phyloP scores from a whole-genome alignment of 2,113 vertebrate genomes.

The Oostethus manadensis region DNA sequence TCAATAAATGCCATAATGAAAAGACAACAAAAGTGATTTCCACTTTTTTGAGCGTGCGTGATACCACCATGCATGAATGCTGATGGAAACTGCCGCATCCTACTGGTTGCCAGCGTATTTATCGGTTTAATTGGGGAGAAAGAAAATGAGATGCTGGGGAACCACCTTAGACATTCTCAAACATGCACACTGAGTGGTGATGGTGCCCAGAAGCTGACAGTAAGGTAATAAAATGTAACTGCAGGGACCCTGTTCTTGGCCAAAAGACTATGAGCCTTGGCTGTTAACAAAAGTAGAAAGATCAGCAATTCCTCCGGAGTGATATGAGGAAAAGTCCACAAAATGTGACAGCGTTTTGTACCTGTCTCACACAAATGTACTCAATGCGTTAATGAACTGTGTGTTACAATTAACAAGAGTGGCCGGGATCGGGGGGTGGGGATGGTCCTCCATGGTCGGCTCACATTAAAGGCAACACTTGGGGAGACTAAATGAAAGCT shows the following conservation, averaged over 20 bases:
- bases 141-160: too few species aligned
- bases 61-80: too few species aligned
- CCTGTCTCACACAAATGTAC: constrained; percentile 16
- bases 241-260: neutral
- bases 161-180: neutral
- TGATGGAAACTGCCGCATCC: too few species aligned
- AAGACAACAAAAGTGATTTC: too few species aligned
- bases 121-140: too few species aligned
- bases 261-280: neutral
- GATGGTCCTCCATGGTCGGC: constrained; percentile 24
- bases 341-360: constrained; percentile 18
- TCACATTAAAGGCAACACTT: constrained; percentile 28
- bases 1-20: too few species aligned
- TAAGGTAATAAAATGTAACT: neutral
- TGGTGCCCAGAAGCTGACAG: neutral
- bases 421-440: neutral
- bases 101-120: too few species aligned
- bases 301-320: neutral
- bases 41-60: too few species aligned
- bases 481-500: constrained; percentile 30
- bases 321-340: constrained; percentile 1
- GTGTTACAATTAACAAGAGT: constrained; percentile 47
- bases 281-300: neutral
- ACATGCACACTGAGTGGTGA: neutral
- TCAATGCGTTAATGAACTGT: constrained; percentile 41